Percentiles rank a stretch among this genome's conserved stretches.
Conservation (phyloP, 2,797 vertebrate genomes). For the Microchirus variegatus region DNA sequence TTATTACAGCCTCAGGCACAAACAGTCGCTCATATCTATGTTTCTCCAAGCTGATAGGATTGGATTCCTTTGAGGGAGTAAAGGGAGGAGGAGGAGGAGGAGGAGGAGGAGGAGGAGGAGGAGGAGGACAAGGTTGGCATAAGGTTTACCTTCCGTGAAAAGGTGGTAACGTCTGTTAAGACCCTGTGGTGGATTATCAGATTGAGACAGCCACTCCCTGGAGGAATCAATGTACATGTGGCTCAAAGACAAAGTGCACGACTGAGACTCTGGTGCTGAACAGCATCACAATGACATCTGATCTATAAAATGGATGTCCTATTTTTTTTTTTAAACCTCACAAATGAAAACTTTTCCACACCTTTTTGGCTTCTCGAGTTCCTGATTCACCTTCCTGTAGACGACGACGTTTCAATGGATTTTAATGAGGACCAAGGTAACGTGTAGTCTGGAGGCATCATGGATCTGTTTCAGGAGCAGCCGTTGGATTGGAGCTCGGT, state of each 20-base stretch:
- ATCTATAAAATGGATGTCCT: constrained; percentile 45
- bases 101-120: constrained; percentile 25
- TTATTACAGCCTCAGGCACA: constrained; percentile 16
- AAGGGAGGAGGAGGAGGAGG: no score
- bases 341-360: no score
- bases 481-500: constrained; percentile 25
- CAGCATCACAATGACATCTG: constrained; percentile 35
- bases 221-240: no score
- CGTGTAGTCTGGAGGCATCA: constrained; percentile 24
- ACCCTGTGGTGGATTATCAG: constrained; percentile 41
- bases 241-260: no score
- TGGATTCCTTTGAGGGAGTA: constrained; percentile 20
- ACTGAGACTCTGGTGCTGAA: background rate
- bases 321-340: no score
- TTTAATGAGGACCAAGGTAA: constrained; percentile 30
- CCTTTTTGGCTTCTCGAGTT: constrained; percentile 5
- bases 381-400: no score
- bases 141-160: constrained; percentile 29
- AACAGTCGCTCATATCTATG: constrained; percentile 16
- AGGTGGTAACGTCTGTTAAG: constrained; percentile 31
- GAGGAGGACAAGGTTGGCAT: background rate
- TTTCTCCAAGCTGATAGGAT: constrained; percentile 51
- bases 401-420: constrained; percentile 1
- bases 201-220: constrained; percentile 17
- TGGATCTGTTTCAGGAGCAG: constrained; percentile 62